Conservation (phyloP, 92 coral and sea anemone genomes). For the Epizoanthus rinbou region DNA sequence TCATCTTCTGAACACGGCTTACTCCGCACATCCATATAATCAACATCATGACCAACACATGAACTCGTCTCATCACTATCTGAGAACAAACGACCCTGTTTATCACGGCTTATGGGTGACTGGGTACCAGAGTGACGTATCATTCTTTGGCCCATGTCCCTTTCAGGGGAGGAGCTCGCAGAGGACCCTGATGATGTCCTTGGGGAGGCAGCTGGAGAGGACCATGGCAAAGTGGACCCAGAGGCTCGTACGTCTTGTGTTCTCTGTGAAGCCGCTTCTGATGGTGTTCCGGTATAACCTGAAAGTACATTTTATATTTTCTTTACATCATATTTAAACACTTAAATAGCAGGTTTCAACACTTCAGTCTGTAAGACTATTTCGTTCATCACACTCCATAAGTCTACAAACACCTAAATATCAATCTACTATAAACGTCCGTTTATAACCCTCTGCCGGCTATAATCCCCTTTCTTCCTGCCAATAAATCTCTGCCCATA, state of each 20-base stretch:
- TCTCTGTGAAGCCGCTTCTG: background rate
- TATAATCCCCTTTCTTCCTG: no score
- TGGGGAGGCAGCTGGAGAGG: slow-evolving; percentile 27
- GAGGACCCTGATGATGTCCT: slow-evolving; percentile 18
- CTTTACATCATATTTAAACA: no score
- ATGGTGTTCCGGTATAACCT: background rate
- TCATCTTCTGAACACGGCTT: background rate
- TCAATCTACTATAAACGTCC: no score
- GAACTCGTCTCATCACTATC: background rate
- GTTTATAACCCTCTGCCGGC: no score
- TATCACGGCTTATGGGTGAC: background rate
- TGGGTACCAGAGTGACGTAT: background rate
- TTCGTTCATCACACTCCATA: no score
- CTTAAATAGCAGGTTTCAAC: no score
- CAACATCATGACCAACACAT: background rate
- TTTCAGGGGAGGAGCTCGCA: slow-evolving; percentile 32
- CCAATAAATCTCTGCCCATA: no score
- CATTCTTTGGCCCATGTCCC: background rate
- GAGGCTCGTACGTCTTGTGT: slow-evolving; percentile 9
- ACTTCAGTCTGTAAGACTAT: no score
- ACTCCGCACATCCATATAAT: no score
- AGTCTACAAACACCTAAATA: no score
- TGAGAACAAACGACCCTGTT: no score
- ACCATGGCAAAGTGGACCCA: slow-evolving; percentile 39
- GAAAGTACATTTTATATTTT: background rate